Conservation (phyloP, 2,888 invertebrate species). For the Nemotelus pantherinus region DNA sequence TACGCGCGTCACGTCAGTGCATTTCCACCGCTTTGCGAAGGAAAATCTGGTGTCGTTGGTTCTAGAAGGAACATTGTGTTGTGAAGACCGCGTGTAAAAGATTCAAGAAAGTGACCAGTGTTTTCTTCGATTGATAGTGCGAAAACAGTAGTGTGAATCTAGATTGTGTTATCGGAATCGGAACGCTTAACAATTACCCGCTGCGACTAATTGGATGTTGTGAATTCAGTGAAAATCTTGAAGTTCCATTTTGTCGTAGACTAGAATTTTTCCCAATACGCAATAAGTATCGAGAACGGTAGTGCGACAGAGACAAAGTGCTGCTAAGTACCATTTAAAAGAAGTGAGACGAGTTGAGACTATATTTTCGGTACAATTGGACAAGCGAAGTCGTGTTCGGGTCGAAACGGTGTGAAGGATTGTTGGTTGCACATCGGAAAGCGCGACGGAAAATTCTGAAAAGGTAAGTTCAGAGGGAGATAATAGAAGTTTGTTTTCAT, state of each 20-base stretch:
- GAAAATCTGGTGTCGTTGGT: no score
- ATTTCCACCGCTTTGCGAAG: no score
- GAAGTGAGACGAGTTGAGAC: not conserved
- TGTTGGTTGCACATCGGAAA: not conserved
- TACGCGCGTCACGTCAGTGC: no score
- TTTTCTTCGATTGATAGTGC: no score
- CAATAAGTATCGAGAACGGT: slow-evolving; percentile 1
- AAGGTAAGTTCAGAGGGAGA: slow-evolving; percentile 26
- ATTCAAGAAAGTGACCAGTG: no score
- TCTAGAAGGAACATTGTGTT: no score
- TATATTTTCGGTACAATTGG: not conserved
- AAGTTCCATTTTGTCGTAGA: not conserved
- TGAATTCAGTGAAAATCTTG: slow-evolving; percentile 7
- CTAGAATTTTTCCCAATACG: slow-evolving; percentile 33
- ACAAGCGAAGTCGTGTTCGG: not conserved
- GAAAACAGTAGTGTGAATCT: no score
- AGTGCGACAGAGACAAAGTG: slow-evolving; percentile 7
- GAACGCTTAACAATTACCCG: no score
- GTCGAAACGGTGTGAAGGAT: not conserved
- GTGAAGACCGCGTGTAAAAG: no score
- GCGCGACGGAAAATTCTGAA: not conserved
- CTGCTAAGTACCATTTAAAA: not conserved
- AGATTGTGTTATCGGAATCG: no score
- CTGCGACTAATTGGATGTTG: no score
- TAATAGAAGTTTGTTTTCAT: slow-evolving; percentile 19